Base-by-base conservation (phyloP, 53 echinoderm and acorn worm genomes). In the Crossaster papposus region DNA sequence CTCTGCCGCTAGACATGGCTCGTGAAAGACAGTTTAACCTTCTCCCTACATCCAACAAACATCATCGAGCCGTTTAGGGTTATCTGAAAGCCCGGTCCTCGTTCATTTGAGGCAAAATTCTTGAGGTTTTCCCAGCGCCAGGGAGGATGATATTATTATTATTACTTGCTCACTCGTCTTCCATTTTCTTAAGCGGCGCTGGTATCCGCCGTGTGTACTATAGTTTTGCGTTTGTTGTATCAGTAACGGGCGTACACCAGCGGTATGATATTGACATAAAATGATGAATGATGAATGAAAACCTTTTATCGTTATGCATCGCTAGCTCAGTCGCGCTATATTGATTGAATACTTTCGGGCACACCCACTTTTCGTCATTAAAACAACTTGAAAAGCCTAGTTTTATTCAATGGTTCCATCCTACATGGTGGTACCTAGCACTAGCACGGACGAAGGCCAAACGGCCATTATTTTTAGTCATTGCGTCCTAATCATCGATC, bases 1-100 rank as follows among this genome's bases (percentile, higher is more conserved):
- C 72, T 22, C 85, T 85, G 52, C 85, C 30, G 35, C 74, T 73
- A 73, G 85, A 85, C 85, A 85, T 85, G 85, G 53, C 73, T 72
- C 53, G 22, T 30, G 35, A 72, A 54, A 74, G 51, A 85, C 74
- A 54, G 22, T n/a, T 52, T 30, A 73, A 20, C 2, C 30, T 12
- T 50, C 29, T 4, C 50, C 72, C 74, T 34, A 72, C 72, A 85
- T 85, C 72, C 33, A 51, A 52, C 72, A 28, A 54, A 54, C 85
- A 85, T 85, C 72, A 72, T 85, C 31, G 14, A 83, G 83, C 83
- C 70, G 68, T 37, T 30, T 13, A 85, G 30, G 17, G 51, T 20
- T 22, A 72, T 50, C 14, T 31, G 15, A 10, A 14, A 62, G 58
- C 28, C 54, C 30, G 17, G 33, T 30, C 8, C 14, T 0, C 17